These are phyloP conservation scores for Lepidocyrtinus sp. DNA, from an alignment of 2,888 invertebrate species.

Conservation along the genomic window DNA sequence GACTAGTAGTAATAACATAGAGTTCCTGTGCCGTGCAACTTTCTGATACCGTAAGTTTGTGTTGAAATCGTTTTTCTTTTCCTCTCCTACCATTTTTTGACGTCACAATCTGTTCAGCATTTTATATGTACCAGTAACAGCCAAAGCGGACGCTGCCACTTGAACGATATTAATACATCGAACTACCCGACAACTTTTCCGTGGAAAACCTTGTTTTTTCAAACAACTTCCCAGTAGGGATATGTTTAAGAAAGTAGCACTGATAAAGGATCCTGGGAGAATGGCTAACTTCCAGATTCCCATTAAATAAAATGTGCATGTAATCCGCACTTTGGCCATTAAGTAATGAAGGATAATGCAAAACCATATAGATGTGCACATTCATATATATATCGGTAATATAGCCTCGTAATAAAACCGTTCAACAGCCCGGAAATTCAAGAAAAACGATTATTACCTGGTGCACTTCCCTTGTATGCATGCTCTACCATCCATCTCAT, in stretches of 20 bases:
- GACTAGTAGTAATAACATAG: constrained; percentile 36
- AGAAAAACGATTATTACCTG: background rate
- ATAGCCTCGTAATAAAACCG: too few relatives aligned
- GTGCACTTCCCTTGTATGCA: background rate
- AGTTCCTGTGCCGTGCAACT: constrained; percentile 25
- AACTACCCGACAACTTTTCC: background rate
- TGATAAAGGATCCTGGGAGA: constrained; percentile 53
- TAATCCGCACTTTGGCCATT: constrained; percentile 11
- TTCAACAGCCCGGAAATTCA: constrained; percentile 24
- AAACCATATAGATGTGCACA: background rate
- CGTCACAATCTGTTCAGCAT: too few relatives aligned
- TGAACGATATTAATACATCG: background rate
- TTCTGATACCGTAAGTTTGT: constrained; percentile 23
- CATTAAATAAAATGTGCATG: constrained; percentile 15
- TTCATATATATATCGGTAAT: background rate
- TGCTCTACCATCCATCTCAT: background rate
- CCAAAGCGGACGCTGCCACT: background rate
- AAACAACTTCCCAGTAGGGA: background rate
- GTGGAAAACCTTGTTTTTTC: background rate
- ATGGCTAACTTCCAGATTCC: constrained; percentile 44
- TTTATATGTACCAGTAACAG: constrained; percentile 12
- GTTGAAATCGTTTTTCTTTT: background rate
- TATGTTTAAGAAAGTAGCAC: constrained; percentile 22
- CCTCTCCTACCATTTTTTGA: background rate
- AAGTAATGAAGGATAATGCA: constrained; percentile 3